phyloP scores from a whole-genome alignment of 2,797 vertebrate species.

The Myripristis jacobus region DNA sequence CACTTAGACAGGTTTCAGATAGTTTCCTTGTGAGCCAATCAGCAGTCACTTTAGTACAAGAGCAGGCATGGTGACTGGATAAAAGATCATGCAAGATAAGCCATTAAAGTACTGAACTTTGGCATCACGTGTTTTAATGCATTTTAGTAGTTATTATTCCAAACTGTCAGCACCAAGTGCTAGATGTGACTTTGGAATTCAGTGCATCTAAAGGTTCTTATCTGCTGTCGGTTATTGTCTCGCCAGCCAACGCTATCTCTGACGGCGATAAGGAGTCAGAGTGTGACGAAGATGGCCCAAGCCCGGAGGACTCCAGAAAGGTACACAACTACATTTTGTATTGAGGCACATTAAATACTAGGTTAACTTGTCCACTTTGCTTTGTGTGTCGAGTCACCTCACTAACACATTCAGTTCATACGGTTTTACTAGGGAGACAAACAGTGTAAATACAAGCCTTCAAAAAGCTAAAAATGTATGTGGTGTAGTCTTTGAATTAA shows the following conservation, averaged over 20 bases:
- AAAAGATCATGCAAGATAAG: no score
- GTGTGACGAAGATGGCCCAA: slow-evolving; percentile 91
- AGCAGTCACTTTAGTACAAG: no score
- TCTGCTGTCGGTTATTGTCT: slow-evolving; percentile 26
- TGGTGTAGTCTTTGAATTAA: background rate
- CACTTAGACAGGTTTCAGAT: no score
- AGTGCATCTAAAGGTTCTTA: slow-evolving; percentile 4
- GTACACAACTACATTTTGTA: slow-evolving; percentile 68
- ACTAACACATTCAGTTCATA: background rate
- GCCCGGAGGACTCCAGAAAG: slow-evolving; percentile 95
- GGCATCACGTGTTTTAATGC: no score
- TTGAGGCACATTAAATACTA: background rate
- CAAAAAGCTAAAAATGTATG: no score
- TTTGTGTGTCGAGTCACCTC: background rate
- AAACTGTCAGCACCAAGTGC: background rate
- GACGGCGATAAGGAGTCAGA: slow-evolving; percentile 98
- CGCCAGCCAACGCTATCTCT: slow-evolving; percentile 90
- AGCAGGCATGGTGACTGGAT: no score
- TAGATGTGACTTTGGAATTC: background rate
- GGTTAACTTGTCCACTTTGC: background rate
- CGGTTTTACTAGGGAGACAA: no score
- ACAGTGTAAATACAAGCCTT: no score
- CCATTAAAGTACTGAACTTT: no score
- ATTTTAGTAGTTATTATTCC: no score
- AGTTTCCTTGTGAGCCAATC: no score